A percentile compares a stretch with the other conserved stretches of the same genome.
Conservation (phyloP, 2,113 vertebrate genomes). For the Megaceryle torquata region DNA sequence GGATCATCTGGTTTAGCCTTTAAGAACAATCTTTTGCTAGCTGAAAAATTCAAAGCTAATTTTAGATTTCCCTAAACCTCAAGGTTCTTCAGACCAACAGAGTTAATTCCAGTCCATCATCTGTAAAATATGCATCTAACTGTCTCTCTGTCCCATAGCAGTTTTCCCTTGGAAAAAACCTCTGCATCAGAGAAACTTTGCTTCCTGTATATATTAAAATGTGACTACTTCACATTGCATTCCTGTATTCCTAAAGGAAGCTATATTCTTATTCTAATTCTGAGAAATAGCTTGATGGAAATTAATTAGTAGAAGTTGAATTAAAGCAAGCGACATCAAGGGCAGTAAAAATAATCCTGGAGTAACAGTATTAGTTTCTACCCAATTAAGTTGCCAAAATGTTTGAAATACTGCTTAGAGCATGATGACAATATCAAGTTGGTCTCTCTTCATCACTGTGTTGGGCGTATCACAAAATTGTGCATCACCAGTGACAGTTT, state of each 20-base stretch:
- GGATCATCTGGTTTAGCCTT: neutral
- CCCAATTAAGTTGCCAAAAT: neutral
- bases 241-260: neutral
- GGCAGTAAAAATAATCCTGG: neutral
- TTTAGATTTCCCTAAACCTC: neutral
- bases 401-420: neutral
- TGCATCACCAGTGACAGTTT: accelerated
- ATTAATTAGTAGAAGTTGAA: neutral
- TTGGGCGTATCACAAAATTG: neutral
- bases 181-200: neutral
- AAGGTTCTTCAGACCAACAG: neutral
- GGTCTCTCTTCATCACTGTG: neutral
- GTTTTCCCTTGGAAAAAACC: neutral
- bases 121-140: neutral
- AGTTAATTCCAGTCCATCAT: neutral
- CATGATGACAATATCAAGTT: neutral
- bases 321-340: neutral
- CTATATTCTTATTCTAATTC: neutral
- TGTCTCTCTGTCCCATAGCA: neutral
- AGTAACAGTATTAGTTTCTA: neutral
- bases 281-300: neutral
- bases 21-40: neutral
- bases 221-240: accelerated
- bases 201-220: neutral
- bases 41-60: neutral